phyloP scores from a whole-genome alignment of 2,888 invertebrate species.

The Podotricha telesiphe region DNA sequence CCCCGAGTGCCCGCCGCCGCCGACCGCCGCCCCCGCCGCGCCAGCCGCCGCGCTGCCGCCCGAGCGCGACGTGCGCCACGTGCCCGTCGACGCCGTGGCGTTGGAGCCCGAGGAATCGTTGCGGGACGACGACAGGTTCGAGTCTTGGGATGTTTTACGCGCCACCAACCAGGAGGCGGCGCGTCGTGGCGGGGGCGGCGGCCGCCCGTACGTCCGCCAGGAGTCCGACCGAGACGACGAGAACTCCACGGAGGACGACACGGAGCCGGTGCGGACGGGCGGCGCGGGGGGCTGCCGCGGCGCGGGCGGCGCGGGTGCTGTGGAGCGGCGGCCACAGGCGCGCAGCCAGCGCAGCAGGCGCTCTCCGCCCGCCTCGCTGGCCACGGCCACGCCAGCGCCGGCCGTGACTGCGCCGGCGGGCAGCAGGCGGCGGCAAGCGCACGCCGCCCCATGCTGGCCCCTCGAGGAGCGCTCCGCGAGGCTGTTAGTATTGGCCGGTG shows the following conservation, averaged over 20 bases:
- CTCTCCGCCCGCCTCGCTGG: slow-evolving; percentile 39
- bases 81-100: slow-evolving; percentile 94
- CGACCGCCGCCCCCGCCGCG: slow-evolving; percentile 46
- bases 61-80: slow-evolving; percentile 94
- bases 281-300: slow-evolving; percentile 63
- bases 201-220: slow-evolving; percentile 91
- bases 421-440: slow-evolving; percentile 87
- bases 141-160: slow-evolving; percentile 96
- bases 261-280: slow-evolving; percentile 60
- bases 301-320: slow-evolving; percentile 57
- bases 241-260: slow-evolving; percentile 95
- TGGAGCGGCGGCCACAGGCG: slow-evolving; percentile 68
- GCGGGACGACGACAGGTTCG: slow-evolving; percentile 93
- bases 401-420: slow-evolving; percentile 88
- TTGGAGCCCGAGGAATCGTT: slow-evolving; percentile 96
- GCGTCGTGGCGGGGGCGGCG: slow-evolving; percentile 91
- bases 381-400: slow-evolving; percentile 69
- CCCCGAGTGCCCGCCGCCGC: slow-evolving; percentile 83
- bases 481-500: slow-evolving; percentile 93
- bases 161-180: slow-evolving; percentile 95
- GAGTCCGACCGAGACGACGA: slow-evolving; percentile 87
- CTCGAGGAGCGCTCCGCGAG: slow-evolving; percentile 91
- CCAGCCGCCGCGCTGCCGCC: slow-evolving; percentile 90
- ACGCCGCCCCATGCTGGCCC: slow-evolving; percentile 85
- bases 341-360: slow-evolving; percentile 76